These are phyloP conservation scores for Mormyrus lacerda DNA, from an alignment of 2,113 vertebrate genomes.

Conservation along the genomic window DNA sequence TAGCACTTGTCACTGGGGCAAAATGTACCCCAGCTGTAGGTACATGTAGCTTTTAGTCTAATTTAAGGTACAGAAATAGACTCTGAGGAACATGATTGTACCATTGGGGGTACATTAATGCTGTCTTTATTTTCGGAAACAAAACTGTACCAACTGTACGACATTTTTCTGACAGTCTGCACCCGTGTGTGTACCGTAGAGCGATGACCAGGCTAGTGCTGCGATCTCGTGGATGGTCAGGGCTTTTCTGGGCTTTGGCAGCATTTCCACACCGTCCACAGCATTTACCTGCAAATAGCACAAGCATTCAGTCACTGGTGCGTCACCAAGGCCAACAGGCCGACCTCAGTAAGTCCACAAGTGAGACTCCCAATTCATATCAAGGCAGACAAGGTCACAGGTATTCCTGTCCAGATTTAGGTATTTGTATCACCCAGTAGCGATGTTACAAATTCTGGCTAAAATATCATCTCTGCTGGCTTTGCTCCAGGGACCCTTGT, in stretches of 20 bases:
- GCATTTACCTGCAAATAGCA: slow-evolving; percentile 74
- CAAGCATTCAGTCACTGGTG: not conserved
- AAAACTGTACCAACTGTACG: not conserved
- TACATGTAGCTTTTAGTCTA: not conserved
- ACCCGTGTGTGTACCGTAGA: slow-evolving; percentile 68
- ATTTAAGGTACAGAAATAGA: not conserved
- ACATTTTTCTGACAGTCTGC: not conserved
- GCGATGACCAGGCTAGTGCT: slow-evolving; percentile 87
- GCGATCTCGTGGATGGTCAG: slow-evolving; percentile 95
- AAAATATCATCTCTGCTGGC: not conserved
- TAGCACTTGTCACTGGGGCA: not conserved
- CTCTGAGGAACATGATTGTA: not conserved
- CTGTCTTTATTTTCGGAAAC: not conserved
- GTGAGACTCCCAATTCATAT: not conserved
- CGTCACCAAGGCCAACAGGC: not conserved
- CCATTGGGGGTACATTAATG: not conserved
- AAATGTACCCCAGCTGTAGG: not conserved
- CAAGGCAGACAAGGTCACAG: not conserved
- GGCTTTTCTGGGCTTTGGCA: slow-evolving; percentile 90
- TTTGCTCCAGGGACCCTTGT: not conserved
- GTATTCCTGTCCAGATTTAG: not conserved
- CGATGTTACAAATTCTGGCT: not conserved
- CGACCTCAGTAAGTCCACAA: not conserved
- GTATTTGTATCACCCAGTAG: not conserved
- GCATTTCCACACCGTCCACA: slow-evolving; percentile 89